Conservation (phyloP, 1,140 invertebrate species). For the Wasmannia auropunctata region DNA sequence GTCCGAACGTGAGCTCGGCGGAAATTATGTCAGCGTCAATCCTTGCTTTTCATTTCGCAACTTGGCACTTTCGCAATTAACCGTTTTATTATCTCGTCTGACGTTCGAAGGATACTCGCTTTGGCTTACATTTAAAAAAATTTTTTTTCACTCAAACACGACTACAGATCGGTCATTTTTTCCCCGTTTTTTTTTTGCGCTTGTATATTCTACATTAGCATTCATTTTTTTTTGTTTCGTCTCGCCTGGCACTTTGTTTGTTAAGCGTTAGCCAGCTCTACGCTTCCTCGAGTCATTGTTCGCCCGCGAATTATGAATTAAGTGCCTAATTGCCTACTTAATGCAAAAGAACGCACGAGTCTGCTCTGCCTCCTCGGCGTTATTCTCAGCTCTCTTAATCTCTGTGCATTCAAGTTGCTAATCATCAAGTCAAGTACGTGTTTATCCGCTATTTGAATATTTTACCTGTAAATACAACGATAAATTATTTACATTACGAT, state of each 20-base stretch:
- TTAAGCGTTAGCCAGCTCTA: neutral
- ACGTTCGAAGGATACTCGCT: neutral
- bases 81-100: neutral
- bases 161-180: neutral
- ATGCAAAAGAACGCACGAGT: conserved; percentile 33
- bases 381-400: neutral
- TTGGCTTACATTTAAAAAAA: neutral
- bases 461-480: conserved; percentile 14
- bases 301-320: conserved; percentile 31
- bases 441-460: neutral
- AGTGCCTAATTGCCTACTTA: conserved; percentile 57
- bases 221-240: neutral
- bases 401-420: neutral
- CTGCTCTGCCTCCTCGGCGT: neutral
- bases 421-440: conserved; percentile 6
- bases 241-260: neutral
- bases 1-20: neutral
- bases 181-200: neutral
- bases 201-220: conserved; percentile 16
- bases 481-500: too few species aligned
- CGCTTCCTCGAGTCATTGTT: conserved; percentile 25
- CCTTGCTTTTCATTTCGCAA: neutral
- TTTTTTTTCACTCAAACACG: neutral
- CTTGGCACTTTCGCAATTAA: neutral
- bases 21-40: neutral